These are phyloP conservation scores for Taenaris catops DNA, from an alignment of 2,888 invertebrate genomes.

Conservation along the genomic window DNA sequence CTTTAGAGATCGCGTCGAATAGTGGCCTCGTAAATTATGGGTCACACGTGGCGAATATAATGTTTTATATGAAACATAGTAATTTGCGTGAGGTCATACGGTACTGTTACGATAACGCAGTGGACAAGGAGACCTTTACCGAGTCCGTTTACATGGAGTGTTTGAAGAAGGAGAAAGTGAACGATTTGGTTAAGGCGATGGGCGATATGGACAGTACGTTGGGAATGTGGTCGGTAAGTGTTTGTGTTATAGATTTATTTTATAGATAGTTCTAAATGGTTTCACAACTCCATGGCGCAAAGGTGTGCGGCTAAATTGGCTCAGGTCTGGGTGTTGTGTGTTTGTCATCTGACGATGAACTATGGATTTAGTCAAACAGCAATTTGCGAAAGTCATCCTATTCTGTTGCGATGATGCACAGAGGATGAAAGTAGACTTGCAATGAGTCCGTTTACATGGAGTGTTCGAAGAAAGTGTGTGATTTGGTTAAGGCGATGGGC, in stretches of 20 bases:
- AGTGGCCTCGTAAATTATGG: slow-evolving; percentile 91
- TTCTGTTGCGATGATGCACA: slow-evolving; percentile 85
- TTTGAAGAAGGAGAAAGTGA: slow-evolving; percentile 82
- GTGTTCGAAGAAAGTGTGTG: slow-evolving; percentile 81
- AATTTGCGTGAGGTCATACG: slow-evolving; percentile 84
- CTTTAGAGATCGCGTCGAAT: no score
- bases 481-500: slow-evolving; percentile 82
- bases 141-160: slow-evolving; percentile 85
- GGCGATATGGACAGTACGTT: slow-evolving; percentile 83
- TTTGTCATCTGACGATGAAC: no score
- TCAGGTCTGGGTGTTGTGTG: no score
- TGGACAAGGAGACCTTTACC: slow-evolving; percentile 85
- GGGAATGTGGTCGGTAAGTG: slow-evolving; percentile 83
- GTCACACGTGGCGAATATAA: slow-evolving; percentile 85
- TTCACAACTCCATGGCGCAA: no score
- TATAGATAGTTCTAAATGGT: no score
- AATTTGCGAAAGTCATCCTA: slow-evolving; percentile 84
- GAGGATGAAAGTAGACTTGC: slow-evolving; percentile 84
- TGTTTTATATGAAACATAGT: slow-evolving; percentile 87
- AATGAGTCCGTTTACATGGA: slow-evolving; percentile 85
- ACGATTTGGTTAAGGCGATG: slow-evolving; percentile 82
- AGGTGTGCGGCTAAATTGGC: no score
- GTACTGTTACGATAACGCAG: slow-evolving; percentile 84
- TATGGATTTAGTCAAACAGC: no score
- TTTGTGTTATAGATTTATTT: no score